phyloP scores from a whole-genome alignment of 2,797 vertebrate species.

The Ataeniobius toweri region DNA sequence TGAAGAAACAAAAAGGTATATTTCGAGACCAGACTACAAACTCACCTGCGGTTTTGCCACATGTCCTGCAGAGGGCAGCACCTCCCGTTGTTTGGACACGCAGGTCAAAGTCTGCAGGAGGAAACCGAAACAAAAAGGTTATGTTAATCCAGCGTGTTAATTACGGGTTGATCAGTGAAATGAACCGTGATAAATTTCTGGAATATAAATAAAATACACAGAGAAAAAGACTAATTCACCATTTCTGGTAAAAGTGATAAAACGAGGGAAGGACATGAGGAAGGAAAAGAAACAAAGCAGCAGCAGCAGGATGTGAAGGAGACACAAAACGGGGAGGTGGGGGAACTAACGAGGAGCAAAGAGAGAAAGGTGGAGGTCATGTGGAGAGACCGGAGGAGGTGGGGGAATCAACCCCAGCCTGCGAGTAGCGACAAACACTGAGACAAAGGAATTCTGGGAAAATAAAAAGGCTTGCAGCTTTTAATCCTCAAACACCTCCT shows the following conservation, averaged over 20 bases:
- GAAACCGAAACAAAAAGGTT: neutral
- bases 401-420: slow-evolving; percentile 12
- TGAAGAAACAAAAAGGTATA: neutral
- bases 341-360: slow-evolving; percentile 5
- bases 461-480: slow-evolving; percentile 34
- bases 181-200: neutral
- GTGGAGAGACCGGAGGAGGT: slow-evolving; percentile 10
- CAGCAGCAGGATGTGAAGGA: neutral
- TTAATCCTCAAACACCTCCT: slow-evolving; percentile 43
- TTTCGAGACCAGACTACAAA: slow-evolving; percentile 1
- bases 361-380: slow-evolving; percentile 19
- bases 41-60: slow-evolving; percentile 38
- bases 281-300: neutral
- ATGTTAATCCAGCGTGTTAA: neutral
- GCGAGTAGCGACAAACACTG: slow-evolving; percentile 24
- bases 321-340: neutral
- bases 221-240: neutral
- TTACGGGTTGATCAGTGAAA: neutral
- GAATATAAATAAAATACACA: too few species aligned
- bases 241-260: neutral
- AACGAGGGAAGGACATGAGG: neutral
- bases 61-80: slow-evolving; percentile 39
- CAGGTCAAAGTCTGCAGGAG: slow-evolving; percentile 22
- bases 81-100: neutral
- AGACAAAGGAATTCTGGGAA: slow-evolving; percentile 49